Evolutionary conservation across 2,113 vertebrate genomes (phyloP).

Genomic region (Sula dactylatra): DNA sequence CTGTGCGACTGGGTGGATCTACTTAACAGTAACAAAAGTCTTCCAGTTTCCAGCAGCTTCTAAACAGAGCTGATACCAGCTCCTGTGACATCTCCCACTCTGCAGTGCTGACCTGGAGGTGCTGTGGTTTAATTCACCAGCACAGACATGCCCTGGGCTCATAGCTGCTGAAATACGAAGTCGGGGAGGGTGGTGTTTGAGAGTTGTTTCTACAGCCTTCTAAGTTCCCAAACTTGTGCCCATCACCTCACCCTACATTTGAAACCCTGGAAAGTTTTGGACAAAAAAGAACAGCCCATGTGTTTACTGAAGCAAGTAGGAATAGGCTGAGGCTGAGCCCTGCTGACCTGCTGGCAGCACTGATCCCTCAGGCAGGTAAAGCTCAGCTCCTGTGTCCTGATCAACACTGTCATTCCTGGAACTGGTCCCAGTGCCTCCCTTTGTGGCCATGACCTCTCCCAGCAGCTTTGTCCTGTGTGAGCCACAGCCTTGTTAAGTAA

Average conservation of each 20-base stretch:
- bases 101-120: neutral
- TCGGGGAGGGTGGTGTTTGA: fast-evolving
- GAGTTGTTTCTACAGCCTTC: neutral
- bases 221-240: neutral
- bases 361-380: neutral
- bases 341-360: neutral
- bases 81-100: neutral
- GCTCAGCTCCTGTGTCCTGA: neutral
- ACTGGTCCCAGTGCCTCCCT: neutral
- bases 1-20: neutral
- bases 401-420: neutral
- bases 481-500: neutral
- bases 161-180: neutral
- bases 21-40: neutral
- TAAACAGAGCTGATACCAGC: neutral
- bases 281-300: neutral
- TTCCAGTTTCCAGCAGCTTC: neutral
- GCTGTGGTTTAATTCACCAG: neutral
- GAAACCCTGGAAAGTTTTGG: neutral
- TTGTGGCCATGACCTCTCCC: neutral
- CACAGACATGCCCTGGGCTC: neutral
- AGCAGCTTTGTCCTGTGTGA: neutral
- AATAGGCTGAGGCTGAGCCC: neutral
- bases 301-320: neutral
- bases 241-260: neutral